Evolutionary conservation across 2,113 vertebrate species (phyloP).

Genomic region (Recurvirostra avosetta): DNA sequence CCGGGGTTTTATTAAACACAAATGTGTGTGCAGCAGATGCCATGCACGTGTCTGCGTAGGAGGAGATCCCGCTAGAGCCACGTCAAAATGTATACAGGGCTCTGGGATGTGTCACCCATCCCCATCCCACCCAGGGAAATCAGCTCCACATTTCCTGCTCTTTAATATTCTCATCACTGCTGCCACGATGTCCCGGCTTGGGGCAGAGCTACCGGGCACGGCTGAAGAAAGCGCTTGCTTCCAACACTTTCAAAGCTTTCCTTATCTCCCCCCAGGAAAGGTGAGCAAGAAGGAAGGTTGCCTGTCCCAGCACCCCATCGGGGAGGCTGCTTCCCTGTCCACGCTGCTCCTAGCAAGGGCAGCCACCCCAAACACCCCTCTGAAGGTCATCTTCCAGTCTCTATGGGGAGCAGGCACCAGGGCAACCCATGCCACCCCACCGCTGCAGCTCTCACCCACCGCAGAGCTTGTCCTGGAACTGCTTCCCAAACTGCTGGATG

Average conservation of each 20-base stretch:
- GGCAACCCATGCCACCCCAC: accelerated
- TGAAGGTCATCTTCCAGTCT: not conserved
- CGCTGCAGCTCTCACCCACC: conserved; percentile 71
- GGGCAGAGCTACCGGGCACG: not conserved
- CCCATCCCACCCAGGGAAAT: not conserved
- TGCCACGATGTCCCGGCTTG: not conserved
- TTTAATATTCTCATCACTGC: not conserved
- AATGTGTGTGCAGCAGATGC: not conserved
- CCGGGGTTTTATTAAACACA: not conserved
- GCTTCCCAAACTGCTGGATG: conserved; percentile 91
- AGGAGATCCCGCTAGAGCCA: not conserved
- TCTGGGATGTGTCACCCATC: not conserved
- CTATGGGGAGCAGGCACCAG: not conserved
- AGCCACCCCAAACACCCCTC: not conserved
- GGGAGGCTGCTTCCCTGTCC: not conserved
- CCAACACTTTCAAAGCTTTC: not conserved
- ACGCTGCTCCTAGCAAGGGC: not conserved
- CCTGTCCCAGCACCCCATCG: accelerated
- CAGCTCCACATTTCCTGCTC: not conserved
- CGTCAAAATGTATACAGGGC: accelerated
- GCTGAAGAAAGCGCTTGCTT: not conserved
- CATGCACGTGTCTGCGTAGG: not conserved
- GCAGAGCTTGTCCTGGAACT: conserved; percentile 93
- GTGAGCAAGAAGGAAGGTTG: not conserved
- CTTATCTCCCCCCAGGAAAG: not conserved